Percentiles rank a stretch among this genome's conserved stretches.
These are phyloP conservation scores for Hybognathus amarus DNA, from an alignment of 2,797 vertebrate genomes.

Conservation along the genomic window DNA sequence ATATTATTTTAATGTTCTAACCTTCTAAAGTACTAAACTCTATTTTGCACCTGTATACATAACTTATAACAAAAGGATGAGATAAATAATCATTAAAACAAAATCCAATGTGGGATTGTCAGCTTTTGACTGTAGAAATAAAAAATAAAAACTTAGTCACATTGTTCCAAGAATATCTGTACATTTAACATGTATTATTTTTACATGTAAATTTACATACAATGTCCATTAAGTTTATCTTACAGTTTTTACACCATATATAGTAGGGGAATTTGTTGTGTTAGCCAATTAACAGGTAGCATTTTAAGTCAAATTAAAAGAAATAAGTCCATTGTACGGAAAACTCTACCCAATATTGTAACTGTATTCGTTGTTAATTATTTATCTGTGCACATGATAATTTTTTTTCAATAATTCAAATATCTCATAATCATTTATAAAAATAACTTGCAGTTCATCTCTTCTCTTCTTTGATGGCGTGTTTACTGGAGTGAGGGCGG, in stretches of 20 bases:
- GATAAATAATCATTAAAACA: background rate
- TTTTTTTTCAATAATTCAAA: no score
- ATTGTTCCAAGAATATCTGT: background rate
- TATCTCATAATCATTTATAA: background rate
- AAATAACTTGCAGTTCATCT: background rate
- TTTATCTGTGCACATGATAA: no score
- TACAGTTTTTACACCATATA: background rate
- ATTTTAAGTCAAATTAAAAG: background rate
- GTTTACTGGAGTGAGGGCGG: background rate
- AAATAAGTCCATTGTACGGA: background rate
- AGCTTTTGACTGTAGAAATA: background rate
- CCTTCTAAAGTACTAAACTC: background rate
- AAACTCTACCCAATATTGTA: background rate
- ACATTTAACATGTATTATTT: background rate
- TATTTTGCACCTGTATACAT: no score
- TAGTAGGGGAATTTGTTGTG: background rate
- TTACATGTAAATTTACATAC: background rate
- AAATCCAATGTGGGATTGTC: background rate
- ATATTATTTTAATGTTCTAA: background rate
- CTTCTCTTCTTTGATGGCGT: background rate
- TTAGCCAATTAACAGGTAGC: background rate
- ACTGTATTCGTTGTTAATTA: no score
- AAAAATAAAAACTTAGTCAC: background rate
- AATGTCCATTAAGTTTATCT: background rate
- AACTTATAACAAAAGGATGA: no score